Base-by-base conservation (phyloP, 1,140 invertebrate species). In the Philaenus spumarius region DNA sequence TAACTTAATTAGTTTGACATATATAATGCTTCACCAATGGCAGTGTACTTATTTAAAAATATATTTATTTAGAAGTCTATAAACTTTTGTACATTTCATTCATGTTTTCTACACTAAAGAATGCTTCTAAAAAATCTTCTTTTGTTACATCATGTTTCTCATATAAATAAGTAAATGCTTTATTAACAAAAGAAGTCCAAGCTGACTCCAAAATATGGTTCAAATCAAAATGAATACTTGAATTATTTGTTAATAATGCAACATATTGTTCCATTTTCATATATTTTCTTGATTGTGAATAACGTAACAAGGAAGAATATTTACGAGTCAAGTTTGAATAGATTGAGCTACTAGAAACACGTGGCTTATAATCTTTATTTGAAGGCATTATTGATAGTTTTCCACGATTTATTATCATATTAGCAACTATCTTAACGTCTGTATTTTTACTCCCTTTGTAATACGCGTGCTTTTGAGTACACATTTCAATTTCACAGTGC, bases 121-220 rank as follows among this genome's bases (percentile, higher is more conserved):
- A 80, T 30, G 74, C 71, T 57, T 72, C 64, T 43, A 72, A 57
- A 67, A 80, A 78, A 46, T 77, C 72, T 30, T 75, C 67, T 6
- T 78, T 74, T 52, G 73, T 71, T 12, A 79, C 60, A 15, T 72
- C 73, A 64, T 70, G 76, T 58, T 75, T 75, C 59, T 71, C 71
- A 60, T 79, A 80, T 42, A 78, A 77, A 69, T 80, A 77, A 30
- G 80, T 62, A 65, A 75, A 79, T 17, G 78, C 78, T n/a, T 69
- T 69, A 64, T 77, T 65, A 5, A 66, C 66, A 57, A 76, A 80
- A 39, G 72, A 67, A 47, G 66, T 73, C 77, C 76, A 78, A 9
- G 77, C 74, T 60, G 76, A 75, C 2, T 68, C 64, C 24, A 78
- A 61, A 26, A 77, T 67, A 2, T 19, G 11, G 50, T 79, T 71